A percentile compares a stretch with the other conserved stretches of the same genome.
Evolutionary conservation across 1,140 invertebrate genomes (phyloP).

Genomic region (Microvelia longipes): DNA sequence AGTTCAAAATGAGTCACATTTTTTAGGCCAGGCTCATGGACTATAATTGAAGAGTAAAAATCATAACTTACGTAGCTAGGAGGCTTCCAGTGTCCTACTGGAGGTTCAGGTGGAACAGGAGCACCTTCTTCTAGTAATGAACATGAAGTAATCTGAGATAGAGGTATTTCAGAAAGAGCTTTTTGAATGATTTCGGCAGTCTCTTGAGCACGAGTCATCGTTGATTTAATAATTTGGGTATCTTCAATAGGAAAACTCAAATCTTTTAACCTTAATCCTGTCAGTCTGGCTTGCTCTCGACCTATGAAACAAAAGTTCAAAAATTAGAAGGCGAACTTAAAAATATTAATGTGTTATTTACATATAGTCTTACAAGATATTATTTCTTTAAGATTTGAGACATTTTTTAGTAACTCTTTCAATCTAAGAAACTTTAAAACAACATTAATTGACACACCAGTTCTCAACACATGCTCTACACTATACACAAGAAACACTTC

Average conservation of each 20-base stretch:
- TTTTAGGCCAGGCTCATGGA: too few species aligned
- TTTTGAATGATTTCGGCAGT: conserved; percentile 23
- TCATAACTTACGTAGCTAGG: conserved; percentile 53
- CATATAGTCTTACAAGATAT: neutral
- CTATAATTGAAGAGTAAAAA: too few species aligned
- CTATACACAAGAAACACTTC: neutral
- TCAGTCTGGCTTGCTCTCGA: conserved; percentile 62
- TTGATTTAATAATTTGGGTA: conserved; percentile 63
- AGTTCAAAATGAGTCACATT: too few species aligned
- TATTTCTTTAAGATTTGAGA: neutral
- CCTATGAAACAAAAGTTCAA: conserved; percentile 37
- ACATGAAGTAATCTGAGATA: conserved; percentile 37
- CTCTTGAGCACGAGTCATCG: conserved; percentile 66
- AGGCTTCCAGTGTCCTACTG: conserved; percentile 68
- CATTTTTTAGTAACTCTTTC: neutral
- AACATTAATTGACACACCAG: conserved; percentile 11
- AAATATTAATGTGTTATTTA: neutral
- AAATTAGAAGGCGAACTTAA: neutral
- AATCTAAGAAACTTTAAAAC: conserved; percentile 3
- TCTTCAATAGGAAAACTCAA: conserved; percentile 52
- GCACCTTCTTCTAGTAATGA: conserved; percentile 82
- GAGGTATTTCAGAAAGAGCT: conserved; percentile 29
- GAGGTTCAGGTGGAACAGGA: conserved; percentile 87
- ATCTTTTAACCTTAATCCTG: conserved; percentile 57
- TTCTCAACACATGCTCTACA: neutral